These are phyloP conservation scores for Caenorhabditis virilis DNA, from an alignment of 2,888 invertebrate species.

Conservation along the genomic window DNA sequence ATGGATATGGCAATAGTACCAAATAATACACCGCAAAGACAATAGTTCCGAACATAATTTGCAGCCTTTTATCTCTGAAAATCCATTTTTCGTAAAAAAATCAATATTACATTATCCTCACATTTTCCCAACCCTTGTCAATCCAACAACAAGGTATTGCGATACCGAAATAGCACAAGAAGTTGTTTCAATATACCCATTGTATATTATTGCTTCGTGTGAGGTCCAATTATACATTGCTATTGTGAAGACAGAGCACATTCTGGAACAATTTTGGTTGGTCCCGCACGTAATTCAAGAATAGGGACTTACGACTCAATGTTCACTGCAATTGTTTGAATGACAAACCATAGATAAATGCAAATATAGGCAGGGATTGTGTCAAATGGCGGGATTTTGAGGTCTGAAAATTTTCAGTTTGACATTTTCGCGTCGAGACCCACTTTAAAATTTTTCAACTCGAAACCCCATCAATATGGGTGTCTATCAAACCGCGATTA, in stretches of 20 bases:
- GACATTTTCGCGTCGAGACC: no score
- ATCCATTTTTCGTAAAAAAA: neutral
- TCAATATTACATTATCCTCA: constrained; percentile 8
- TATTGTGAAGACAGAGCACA: constrained; percentile 45
- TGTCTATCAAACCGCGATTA: no score
- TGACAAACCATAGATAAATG: constrained; percentile 44
- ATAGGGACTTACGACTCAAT: constrained; percentile 26
- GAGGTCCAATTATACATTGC: constrained; percentile 53
- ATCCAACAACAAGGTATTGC: constrained; percentile 35
- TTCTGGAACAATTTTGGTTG: constrained; percentile 4
- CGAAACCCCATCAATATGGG: no score
- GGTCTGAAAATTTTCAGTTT: no score
- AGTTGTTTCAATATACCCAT: constrained; percentile 41
- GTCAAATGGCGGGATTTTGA: constrained; percentile 44
- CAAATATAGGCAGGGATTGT: constrained; percentile 30
- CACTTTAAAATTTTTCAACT: no score
- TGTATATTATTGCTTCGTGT: constrained; percentile 48
- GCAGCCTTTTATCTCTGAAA: constrained; percentile 39
- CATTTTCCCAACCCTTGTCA: constrained; percentile 41
- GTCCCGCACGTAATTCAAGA: neutral
- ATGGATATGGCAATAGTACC: constrained; percentile 43
- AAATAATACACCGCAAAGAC: constrained; percentile 38
- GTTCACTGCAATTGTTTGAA: constrained; percentile 37
- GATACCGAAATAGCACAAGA: constrained; percentile 36
- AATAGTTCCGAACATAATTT: constrained; percentile 35